Conservation (phyloP, 2,113 vertebrate species). For the Hirundichthys speculiger region DNA sequence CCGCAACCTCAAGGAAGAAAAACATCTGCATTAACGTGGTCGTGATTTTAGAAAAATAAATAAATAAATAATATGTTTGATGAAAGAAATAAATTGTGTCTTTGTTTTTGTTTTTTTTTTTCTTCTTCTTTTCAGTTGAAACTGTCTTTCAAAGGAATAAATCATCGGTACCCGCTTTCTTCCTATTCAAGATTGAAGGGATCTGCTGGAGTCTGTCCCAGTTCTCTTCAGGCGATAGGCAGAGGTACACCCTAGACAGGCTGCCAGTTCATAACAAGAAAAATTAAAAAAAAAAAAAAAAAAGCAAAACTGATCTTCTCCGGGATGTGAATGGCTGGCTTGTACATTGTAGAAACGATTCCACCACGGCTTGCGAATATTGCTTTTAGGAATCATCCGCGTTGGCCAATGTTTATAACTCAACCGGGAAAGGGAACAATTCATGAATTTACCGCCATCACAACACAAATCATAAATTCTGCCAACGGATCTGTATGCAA, state of each 20-base stretch:
- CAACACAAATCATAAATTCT: slow-evolving; percentile 48
- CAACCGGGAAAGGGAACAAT: slow-evolving; percentile 40
- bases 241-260: too few species aligned
- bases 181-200: too few species aligned
- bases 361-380: slow-evolving; percentile 1
- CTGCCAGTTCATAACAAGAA: too few species aligned
- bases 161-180: too few species aligned
- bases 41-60: slow-evolving; percentile 4
- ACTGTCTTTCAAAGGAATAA: not conserved
- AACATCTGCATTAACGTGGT: slow-evolving; percentile 15
- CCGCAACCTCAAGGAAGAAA: slow-evolving; percentile 24
- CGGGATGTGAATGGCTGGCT: not conserved
- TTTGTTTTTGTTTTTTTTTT: slow-evolving; percentile 8
- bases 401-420: slow-evolving; percentile 27
- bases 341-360: slow-evolving; percentile 31
- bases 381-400: slow-evolving; percentile 22
- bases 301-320: too few species aligned
- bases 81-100: slow-evolving; percentile 29
- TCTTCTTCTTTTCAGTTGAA: slow-evolving; percentile 21
- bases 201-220: too few species aligned
- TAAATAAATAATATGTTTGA: not conserved
- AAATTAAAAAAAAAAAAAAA: too few species aligned
- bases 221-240: too few species aligned
- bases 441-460: slow-evolving; percentile 33
- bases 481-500: slow-evolving; percentile 21